These are phyloP conservation scores for Chironomus tentans DNA, from an alignment of 2,888 invertebrate genomes.

Conservation along the genomic window DNA sequence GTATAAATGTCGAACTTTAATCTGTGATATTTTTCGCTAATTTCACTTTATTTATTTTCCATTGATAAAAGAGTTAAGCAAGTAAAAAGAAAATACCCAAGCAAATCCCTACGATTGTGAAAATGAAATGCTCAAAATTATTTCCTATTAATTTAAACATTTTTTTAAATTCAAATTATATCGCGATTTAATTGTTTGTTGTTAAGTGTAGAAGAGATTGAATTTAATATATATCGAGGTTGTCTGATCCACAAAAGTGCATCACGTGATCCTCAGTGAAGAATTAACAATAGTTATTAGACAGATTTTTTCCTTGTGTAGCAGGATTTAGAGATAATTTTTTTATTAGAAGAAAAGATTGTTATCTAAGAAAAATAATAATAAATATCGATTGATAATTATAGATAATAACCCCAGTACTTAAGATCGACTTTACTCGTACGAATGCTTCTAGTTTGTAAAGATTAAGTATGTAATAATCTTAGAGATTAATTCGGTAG, in stretches of 20 bases:
- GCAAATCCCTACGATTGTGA: not conserved
- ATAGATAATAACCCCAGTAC: not conserved
- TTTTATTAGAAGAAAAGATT: not conserved
- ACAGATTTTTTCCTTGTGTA: not conserved
- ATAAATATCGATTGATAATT: not conserved
- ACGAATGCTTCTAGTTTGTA: too few species aligned
- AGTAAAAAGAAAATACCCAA: not conserved
- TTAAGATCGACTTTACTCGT: not conserved
- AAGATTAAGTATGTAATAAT: too few species aligned
- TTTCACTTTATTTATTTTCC: not conserved
- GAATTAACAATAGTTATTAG: not conserved
- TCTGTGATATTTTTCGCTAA: constrained; percentile 24
- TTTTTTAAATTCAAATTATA: not conserved
- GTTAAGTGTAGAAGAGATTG: not conserved
- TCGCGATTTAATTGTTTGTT: not conserved
- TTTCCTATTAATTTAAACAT: not conserved
- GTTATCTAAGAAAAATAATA: not conserved
- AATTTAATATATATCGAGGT: too few species aligned
- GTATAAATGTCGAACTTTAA: constrained; percentile 9
- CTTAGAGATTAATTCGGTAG: too few species aligned
- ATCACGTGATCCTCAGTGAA: not conserved
- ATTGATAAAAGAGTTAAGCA: not conserved
- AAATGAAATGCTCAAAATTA: not conserved
- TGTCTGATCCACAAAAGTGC: too few species aligned
- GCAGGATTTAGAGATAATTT: not conserved